Evolutionary conservation across 2,797 vertebrate species (phyloP).

Genomic region (Chrosomus eos): DNA sequence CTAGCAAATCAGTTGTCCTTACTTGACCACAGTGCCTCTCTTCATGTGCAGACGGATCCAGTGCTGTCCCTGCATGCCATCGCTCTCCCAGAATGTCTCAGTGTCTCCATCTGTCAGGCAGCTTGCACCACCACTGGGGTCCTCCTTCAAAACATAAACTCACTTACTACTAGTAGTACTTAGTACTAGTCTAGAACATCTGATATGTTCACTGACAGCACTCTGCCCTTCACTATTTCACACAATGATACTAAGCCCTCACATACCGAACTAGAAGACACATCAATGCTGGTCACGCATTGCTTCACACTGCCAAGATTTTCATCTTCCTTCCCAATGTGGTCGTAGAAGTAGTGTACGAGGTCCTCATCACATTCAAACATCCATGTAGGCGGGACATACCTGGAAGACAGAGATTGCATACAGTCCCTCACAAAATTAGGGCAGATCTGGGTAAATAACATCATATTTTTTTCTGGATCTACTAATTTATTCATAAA

Average conservation of each 20-base stretch:
- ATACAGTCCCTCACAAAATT: background rate
- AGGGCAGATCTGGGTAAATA: background rate
- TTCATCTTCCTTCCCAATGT: slow-evolving; percentile 95
- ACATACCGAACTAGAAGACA: slow-evolving; percentile 91
- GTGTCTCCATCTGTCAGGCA: slow-evolving; percentile 93
- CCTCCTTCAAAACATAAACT: slow-evolving; percentile 79
- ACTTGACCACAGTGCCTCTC: slow-evolving; percentile 97
- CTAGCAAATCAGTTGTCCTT: slow-evolving; percentile 59
- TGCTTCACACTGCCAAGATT: slow-evolving; percentile 96
- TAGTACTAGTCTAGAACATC: background rate
- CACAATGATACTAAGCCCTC: background rate
- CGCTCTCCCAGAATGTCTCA: slow-evolving; percentile 97
- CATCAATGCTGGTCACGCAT: slow-evolving; percentile 95
- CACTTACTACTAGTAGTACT: background rate
- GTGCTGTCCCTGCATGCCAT: slow-evolving; percentile 95
- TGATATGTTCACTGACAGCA: background rate
- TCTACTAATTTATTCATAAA: background rate
- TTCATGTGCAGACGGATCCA: slow-evolving; percentile 99
- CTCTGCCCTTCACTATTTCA: background rate
- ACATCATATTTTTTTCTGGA: background rate
- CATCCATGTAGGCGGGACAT: slow-evolving; percentile 91
- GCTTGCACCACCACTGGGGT: slow-evolving; percentile 85
- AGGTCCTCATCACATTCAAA: slow-evolving; percentile 97
- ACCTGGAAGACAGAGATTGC: slow-evolving; percentile 70
- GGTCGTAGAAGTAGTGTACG: slow-evolving; percentile 94